These are phyloP conservation scores for Stegodyphus dumicola DNA, from an alignment of 1,140 invertebrate genomes.

Conservation along the genomic window DNA sequence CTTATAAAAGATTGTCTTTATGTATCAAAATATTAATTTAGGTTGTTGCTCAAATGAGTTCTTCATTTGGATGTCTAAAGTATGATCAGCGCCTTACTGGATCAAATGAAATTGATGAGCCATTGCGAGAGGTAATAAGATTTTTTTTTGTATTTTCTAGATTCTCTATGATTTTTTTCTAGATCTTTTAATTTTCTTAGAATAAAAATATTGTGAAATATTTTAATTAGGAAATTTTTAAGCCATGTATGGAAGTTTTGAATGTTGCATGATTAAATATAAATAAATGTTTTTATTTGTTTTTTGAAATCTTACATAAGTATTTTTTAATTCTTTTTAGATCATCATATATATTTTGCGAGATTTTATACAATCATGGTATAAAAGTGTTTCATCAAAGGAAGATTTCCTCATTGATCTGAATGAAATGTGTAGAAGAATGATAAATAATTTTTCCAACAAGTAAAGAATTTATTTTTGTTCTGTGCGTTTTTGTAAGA, in stretches of 20 bases:
- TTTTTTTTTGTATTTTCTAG: slow-evolving; percentile 59
- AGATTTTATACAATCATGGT: slow-evolving; percentile 85
- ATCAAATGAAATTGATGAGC: slow-evolving; percentile 77
- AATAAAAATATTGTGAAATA: background rate
- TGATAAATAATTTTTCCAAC: slow-evolving; percentile 72
- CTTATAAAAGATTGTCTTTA: too few species aligned
- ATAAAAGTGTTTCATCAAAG: slow-evolving; percentile 72
- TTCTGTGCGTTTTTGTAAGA: too few species aligned
- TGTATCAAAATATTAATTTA: background rate
- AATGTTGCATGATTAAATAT: background rate
- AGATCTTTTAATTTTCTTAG: too few species aligned
- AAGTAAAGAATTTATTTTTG: slow-evolving; percentile 67
- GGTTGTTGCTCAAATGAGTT: slow-evolving; percentile 25
- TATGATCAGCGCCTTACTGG: slow-evolving; percentile 71
- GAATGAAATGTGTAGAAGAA: slow-evolving; percentile 70
- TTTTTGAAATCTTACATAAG: background rate
- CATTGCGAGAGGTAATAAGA: slow-evolving; percentile 72
- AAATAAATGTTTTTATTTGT: background rate
- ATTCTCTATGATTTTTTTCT: too few species aligned
- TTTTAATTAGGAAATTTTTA: background rate
- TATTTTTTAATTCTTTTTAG: slow-evolving; percentile 23
- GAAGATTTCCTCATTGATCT: slow-evolving; percentile 72
- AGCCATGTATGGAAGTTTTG: background rate
- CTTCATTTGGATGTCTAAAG: background rate
- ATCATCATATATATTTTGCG: slow-evolving; percentile 68